Conservation (phyloP, 1,140 invertebrate genomes). For the Artemia franciscana region DNA sequence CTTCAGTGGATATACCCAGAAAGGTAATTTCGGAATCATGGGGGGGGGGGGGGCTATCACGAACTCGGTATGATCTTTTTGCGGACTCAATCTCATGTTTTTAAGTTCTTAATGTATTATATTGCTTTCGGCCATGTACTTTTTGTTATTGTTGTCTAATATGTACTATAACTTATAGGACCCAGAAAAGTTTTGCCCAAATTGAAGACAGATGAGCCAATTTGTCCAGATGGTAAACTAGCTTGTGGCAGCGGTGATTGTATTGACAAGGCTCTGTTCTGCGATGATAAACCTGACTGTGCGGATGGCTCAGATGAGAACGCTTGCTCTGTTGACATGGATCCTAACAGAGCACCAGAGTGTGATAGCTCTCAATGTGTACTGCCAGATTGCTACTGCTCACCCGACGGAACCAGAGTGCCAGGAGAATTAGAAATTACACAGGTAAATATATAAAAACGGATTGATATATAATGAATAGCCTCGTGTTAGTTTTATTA, state of each 20-base stretch:
- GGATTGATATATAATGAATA: too few species aligned
- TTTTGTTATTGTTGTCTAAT: too few species aligned
- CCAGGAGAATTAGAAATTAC: constrained; percentile 52
- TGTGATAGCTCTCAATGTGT: constrained; percentile 68
- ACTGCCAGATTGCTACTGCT: constrained; percentile 80
- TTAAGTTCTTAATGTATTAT: too few species aligned
- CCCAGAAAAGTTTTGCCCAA: constrained; percentile 64
- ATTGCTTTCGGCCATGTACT: too few species aligned
- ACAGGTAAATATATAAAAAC: too few species aligned
- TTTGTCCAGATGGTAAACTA: constrained; percentile 62
- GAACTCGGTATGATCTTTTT: too few species aligned
- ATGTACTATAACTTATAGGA: constrained; percentile 32
- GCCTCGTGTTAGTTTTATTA: too few species aligned
- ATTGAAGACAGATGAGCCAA: constrained; percentile 68
- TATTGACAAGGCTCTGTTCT: constrained; percentile 70
- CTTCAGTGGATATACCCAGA: too few species aligned
- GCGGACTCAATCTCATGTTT: too few species aligned
- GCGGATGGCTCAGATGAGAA: constrained; percentile 85
- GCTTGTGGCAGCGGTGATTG: constrained; percentile 73
- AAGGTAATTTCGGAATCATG: too few species aligned
- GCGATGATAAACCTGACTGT: constrained; percentile 73
- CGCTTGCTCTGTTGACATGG: constrained; percentile 67
- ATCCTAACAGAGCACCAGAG: constrained; percentile 66
- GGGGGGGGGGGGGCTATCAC: too few species aligned
- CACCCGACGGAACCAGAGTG: constrained; percentile 68